Conservation (phyloP, 2,113 vertebrate species). For the Nothoprocta pentlandii region DNA sequence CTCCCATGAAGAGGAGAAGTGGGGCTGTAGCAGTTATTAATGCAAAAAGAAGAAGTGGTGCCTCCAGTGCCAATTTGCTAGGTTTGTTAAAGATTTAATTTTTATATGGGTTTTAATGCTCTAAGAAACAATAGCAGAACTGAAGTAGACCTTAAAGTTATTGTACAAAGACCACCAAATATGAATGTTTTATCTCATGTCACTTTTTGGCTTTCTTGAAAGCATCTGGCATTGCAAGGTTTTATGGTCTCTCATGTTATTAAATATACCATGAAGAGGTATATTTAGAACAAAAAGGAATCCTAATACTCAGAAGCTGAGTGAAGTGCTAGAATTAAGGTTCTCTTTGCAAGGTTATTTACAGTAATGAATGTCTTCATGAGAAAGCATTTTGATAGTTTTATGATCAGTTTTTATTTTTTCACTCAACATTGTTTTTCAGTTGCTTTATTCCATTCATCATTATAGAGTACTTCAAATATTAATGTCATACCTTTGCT, state of each 20-base stretch:
- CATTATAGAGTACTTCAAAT: background rate
- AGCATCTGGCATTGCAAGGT: background rate
- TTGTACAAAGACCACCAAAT: background rate
- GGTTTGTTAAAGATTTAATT: conserved; percentile 70
- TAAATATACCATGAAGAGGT: background rate
- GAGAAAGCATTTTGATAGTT: background rate
- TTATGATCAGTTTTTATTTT: background rate
- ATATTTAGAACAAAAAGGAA: background rate
- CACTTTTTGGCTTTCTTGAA: background rate
- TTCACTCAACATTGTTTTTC: background rate
- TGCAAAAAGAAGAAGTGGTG: conserved; percentile 80
- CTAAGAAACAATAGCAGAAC: background rate
- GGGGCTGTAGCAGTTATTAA: conserved; percentile 64
- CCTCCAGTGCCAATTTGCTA: conserved; percentile 85
- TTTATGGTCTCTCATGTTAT: accelerated
- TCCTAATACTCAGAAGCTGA: background rate
- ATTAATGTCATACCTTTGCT: background rate
- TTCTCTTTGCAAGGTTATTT: background rate
- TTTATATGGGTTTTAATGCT: background rate
- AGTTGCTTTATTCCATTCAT: background rate
- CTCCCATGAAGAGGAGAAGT: conserved; percentile 56
- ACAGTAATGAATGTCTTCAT: background rate
- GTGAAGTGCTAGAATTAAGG: background rate
- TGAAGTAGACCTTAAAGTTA: background rate
- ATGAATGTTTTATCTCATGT: accelerated